Evolutionary conservation across 2,797 vertebrate genomes (phyloP).

Genomic region (Trachops cirrhosus): DNA sequence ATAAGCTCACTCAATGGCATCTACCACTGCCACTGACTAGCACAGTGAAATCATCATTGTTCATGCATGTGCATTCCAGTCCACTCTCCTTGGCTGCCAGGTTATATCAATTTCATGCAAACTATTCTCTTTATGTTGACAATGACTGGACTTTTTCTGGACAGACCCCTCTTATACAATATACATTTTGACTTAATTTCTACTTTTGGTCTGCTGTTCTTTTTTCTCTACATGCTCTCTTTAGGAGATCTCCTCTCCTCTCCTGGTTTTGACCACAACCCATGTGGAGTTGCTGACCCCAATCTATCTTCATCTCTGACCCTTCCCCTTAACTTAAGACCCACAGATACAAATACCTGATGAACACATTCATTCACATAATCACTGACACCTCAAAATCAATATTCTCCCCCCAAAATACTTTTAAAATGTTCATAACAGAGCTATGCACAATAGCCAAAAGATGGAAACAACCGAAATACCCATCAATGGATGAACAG

Average conservation of each 20-base stretch:
- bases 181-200: background rate
- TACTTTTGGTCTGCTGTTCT: background rate
- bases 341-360: background rate
- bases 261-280: background rate
- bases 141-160: background rate
- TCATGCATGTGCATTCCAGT: background rate
- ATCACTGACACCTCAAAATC: background rate
- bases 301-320: background rate
- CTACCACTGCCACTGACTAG: background rate
- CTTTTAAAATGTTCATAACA: background rate
- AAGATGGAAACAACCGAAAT: background rate
- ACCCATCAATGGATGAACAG: background rate
- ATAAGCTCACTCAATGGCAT: background rate
- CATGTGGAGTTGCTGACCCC: background rate
- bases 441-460: background rate
- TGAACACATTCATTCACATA: background rate
- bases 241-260: background rate
- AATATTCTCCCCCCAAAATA: background rate
- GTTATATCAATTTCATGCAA: background rate
- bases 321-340: background rate
- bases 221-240: background rate
- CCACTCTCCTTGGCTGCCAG: background rate
- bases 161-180: background rate
- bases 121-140: background rate
- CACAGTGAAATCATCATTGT: background rate